These are phyloP conservation scores for Brachionus manjavacas DNA, from an alignment of 1,140 invertebrate species.

Conservation along the genomic window DNA sequence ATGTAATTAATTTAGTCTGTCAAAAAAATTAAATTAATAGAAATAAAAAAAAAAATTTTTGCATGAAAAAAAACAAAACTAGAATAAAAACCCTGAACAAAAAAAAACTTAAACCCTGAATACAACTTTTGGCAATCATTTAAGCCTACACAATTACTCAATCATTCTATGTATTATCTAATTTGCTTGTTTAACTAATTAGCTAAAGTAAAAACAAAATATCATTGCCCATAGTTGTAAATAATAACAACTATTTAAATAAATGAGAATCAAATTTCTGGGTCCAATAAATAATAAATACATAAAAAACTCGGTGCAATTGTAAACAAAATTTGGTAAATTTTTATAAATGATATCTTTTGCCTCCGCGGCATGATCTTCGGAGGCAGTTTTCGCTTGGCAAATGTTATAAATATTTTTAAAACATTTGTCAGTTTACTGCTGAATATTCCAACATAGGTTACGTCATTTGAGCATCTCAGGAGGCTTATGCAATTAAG, in stretches of 20 bases:
- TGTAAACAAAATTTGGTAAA: not conserved
- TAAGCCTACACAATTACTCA: not conserved
- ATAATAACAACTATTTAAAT: not conserved
- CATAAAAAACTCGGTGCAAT: not conserved
- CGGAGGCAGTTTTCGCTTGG: not conserved
- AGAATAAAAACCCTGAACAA: not conserved
- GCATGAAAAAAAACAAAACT: not conserved
- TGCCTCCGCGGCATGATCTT: not conserved
- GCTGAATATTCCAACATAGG: not conserved
- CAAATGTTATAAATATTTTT: not conserved
- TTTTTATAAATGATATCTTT: not conserved
- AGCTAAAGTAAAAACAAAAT: not conserved
- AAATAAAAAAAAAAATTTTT: not conserved
- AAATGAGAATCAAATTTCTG: not conserved
- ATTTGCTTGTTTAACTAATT: not conserved
- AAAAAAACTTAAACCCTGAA: not conserved
- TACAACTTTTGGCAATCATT: not conserved
- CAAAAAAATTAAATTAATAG: too few species aligned
- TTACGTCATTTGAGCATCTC: not conserved
- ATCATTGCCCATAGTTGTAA: not conserved
- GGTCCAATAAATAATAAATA: not conserved
- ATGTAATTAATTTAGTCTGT: too few species aligned
- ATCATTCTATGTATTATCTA: not conserved
- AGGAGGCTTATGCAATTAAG: not conserved
- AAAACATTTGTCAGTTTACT: not conserved